Evolutionary conservation across 2,888 invertebrate genomes (phyloP).

Genomic region (Lasioglossum zephyrum): DNA sequence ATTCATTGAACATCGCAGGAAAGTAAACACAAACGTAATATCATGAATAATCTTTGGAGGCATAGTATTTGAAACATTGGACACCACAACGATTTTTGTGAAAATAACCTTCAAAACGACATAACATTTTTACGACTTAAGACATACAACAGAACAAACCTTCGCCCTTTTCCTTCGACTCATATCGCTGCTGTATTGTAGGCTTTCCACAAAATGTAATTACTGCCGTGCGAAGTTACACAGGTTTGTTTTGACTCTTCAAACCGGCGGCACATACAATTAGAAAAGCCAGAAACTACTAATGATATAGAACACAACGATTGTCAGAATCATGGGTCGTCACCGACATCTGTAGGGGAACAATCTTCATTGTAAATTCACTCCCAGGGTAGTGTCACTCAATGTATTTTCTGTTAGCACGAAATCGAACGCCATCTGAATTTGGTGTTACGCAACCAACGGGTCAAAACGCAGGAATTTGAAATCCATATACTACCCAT

Average conservation of each 20-base stretch:
- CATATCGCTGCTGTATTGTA: conserved; percentile 80
- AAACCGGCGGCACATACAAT: conserved; percentile 74
- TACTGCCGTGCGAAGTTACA: conserved; percentile 32
- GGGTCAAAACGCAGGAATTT: too few species aligned
- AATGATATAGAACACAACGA: conserved; percentile 25
- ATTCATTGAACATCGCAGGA: neutral
- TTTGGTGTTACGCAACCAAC: too few species aligned
- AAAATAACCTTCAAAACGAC: neutral
- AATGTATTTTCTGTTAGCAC: too few species aligned
- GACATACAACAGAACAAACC: conserved; percentile 74
- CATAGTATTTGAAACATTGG: neutral
- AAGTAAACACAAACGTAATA: neutral
- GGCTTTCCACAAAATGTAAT: conserved; percentile 33
- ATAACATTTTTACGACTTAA: neutral
- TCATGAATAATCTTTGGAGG: neutral
- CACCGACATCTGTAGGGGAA: conserved; percentile 35
- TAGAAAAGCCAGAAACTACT: conserved; percentile 34
- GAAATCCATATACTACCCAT: too few species aligned
- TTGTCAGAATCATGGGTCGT: neutral
- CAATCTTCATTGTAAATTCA: neutral
- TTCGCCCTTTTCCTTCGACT: conserved; percentile 87
- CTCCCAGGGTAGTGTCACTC: neutral
- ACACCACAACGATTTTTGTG: neutral
- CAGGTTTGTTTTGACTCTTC: conserved; percentile 76
- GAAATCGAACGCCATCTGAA: too few species aligned